Evolutionary conservation across 2,888 invertebrate species (phyloP), one percentile per base, ranked within the genome.

Genomic region (Chironomus tentans): DNA sequence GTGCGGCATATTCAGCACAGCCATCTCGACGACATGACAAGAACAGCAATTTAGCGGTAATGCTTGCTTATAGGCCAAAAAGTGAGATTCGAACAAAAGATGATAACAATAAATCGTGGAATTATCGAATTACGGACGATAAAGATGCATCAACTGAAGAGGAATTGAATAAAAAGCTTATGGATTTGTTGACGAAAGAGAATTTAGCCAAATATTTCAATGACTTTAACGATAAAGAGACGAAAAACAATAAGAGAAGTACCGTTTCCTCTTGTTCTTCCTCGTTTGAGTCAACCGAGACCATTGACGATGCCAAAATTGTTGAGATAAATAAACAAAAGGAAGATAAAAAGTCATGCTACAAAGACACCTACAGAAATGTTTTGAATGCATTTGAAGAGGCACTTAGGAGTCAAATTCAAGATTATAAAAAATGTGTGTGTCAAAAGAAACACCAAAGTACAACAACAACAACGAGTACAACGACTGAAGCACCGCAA

Each of bases 401-500:
- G n/a, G 74, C 74, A 18, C 22, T 74, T 15, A 74, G 48, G 24
- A 62, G 38, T 68, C 74, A 74, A 74, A 74, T 74, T 47, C 22
- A 68, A 12, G 47, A 24, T 21, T 74, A 74, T n/a, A 74, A 74
- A 28, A 74, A 74, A 47, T 74, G 74, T 48, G 68, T 74, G 3
- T 74, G 74, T 48, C 46, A 68, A 50, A 73, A 73, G 13, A 73
- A 72, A 28, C n/a, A 21, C n/a, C 38, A 18, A n/a, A 68, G 48
- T 7, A 74, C 74, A 21, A 56, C 74, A 15, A 74, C 74, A 1
- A 74, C 74, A 18, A 62, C 72, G 3, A 72, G 62, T 12, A 13
- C 56, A 18, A 22, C 72, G 1, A 15, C 72, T n/a, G 38, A 24
- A 38, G 21, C 62, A 24, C 65, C 65, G n/a, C 38, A 72, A 38